Conservation (phyloP, 2,113 vertebrate species). For the Channa argus region DNA sequence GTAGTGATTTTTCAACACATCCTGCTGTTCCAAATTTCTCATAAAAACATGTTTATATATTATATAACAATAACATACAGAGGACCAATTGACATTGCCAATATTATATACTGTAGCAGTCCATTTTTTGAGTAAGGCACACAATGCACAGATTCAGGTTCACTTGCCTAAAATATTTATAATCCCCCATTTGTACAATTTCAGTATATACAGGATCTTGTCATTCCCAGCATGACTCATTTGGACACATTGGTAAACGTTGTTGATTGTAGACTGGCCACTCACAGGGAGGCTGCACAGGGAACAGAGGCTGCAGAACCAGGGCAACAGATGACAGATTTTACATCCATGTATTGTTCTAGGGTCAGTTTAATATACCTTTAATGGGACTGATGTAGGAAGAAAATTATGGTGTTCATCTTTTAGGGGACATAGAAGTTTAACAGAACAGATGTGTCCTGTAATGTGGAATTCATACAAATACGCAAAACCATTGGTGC, state of each 20-base stretch:
- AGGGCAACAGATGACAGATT: slow-evolving; percentile 65
- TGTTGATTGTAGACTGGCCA: slow-evolving; percentile 88
- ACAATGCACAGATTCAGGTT: slow-evolving; percentile 98
- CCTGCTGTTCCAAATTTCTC: slow-evolving; percentile 44
- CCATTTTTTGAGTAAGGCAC: slow-evolving; percentile 97
- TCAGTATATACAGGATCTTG: slow-evolving; percentile 91
- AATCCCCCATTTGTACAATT: slow-evolving; percentile 86
- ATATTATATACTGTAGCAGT: slow-evolving; percentile 81
- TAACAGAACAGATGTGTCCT: slow-evolving; percentile 46
- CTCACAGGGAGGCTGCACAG: slow-evolving; percentile 64
- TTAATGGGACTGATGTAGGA: slow-evolving; percentile 46
- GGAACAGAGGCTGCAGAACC: slow-evolving; percentile 57
- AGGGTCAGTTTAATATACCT: slow-evolving; percentile 45
- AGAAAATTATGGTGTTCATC: slow-evolving; percentile 30
- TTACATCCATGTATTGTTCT: slow-evolving; percentile 56
- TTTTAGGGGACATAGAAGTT: slow-evolving; percentile 37
- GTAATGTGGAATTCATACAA: slow-evolving; percentile 47
- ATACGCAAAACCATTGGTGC: slow-evolving; percentile 47
- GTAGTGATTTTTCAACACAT: slow-evolving; percentile 41
- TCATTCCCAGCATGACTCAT: slow-evolving; percentile 96
- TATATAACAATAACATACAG: slow-evolving; percentile 78
- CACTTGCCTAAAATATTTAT: slow-evolving; percentile 93
- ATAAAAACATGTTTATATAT: slow-evolving; percentile 51
- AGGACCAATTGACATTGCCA: slow-evolving; percentile 86
- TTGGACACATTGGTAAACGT: slow-evolving; percentile 82